Conservation (phyloP, 2,113 vertebrate species). For the Peucedramus taeniatus region DNA sequence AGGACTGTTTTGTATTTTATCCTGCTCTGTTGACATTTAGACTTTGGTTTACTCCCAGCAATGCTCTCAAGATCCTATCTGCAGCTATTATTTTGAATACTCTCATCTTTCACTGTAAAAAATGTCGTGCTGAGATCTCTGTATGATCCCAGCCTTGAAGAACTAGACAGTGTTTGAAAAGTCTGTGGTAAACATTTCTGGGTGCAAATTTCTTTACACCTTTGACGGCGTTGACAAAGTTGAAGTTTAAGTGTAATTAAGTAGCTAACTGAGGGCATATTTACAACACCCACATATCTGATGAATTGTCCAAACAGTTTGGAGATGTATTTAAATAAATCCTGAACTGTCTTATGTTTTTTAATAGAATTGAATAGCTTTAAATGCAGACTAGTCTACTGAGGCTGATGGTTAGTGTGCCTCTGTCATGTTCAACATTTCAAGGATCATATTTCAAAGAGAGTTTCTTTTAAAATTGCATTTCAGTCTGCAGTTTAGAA, state of each 20-base stretch:
- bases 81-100: neutral
- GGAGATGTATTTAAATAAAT: neutral
- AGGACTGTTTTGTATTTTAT: neutral
- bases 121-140: neutral
- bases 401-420: neutral
- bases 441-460: conserved; percentile 30
- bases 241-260: neutral
- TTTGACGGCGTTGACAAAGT: neutral
- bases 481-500: conserved; percentile 6
- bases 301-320: neutral
- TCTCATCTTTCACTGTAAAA: neutral
- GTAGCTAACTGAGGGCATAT: neutral
- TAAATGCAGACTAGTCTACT: neutral
- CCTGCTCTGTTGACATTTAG: neutral
- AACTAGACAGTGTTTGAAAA: neutral
- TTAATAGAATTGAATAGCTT: neutral
- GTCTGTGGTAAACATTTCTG: neutral
- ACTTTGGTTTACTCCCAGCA: neutral
- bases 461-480: conserved; percentile 35
- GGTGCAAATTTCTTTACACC: neutral
- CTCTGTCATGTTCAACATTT: conserved; percentile 33
- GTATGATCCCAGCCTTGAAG: neutral
- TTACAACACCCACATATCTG: neutral
- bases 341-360: neutral
- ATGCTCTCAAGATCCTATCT: neutral